Evolutionary conservation across 37 sponge, comb jelly and placozoan species (phyloP).

Genomic region (Petrosia ficiformis): DNA sequence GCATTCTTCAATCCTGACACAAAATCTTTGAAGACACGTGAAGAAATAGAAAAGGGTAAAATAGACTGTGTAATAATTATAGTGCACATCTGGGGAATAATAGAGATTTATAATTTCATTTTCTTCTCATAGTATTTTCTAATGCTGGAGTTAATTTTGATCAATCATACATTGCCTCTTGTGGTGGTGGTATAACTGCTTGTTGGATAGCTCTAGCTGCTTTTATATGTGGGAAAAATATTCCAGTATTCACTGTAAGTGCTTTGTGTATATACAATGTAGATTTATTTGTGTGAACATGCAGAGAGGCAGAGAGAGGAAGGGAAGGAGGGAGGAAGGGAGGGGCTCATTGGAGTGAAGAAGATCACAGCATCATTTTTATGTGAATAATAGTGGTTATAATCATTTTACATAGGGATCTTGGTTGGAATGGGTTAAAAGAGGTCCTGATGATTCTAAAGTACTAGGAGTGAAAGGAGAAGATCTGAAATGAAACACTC

Average conservation of each 20-base stretch:
- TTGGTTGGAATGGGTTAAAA: conserved; percentile 71
- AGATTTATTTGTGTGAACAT: not conserved
- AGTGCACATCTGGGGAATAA: not conserved
- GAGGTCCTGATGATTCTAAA: conserved; percentile 52
- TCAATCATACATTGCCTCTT: conserved; percentile 44
- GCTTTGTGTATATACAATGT: not conserved
- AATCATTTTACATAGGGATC: conserved; percentile 43
- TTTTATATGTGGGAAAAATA: not conserved
- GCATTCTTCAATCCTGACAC: conserved; percentile 39
- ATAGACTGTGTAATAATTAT: not conserved
- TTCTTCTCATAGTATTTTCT: conserved; percentile 37
- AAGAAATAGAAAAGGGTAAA: conserved; percentile 52
- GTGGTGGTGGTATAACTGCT: conserved; percentile 64
- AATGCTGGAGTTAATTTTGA: conserved; percentile 39
- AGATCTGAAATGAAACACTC: conserved; percentile 10
- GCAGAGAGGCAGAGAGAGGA: too few relatives aligned
- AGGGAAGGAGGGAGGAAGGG: too few relatives aligned
- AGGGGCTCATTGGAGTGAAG: too few relatives aligned
- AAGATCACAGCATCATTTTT: not conserved
- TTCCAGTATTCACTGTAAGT: conserved; percentile 77
- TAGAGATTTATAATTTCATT: not conserved
- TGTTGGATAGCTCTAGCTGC: conserved; percentile 45
- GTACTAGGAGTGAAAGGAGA: conserved; percentile 63
- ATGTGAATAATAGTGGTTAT: not conserved
- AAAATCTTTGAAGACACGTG: conserved; percentile 49